Percentiles rank a stretch among this genome's conserved stretches.
Conservation (phyloP, 2,113 vertebrate genomes). For the Sorex fumeus region DNA sequence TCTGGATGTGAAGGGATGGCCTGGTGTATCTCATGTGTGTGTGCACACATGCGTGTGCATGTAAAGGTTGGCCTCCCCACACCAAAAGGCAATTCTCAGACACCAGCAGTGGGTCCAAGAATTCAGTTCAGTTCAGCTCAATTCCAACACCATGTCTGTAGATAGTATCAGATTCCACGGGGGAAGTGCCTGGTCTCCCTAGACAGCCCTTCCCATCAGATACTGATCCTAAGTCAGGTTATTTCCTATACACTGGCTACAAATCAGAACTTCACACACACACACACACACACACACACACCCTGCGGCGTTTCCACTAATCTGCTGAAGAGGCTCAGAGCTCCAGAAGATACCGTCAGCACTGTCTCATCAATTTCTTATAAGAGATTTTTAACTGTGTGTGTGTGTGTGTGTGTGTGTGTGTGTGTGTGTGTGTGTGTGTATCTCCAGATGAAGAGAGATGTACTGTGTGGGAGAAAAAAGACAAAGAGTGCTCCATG, state of each 20-base stretch:
- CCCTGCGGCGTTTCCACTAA: not conserved
- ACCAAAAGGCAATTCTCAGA: too few relatives aligned
- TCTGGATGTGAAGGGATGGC: not conserved
- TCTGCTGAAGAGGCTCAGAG: not conserved
- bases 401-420: too few relatives aligned
- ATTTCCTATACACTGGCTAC: not conserved
- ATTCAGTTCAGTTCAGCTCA: too few relatives aligned
- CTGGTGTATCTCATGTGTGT: not conserved
- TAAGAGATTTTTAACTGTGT: not conserved
- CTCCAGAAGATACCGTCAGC: not conserved
- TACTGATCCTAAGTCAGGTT: not conserved
- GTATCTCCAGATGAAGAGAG: not conserved
- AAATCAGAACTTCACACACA: too few relatives aligned
- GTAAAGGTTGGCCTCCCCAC: not conserved
- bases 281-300: too few relatives aligned
- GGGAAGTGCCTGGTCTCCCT: not conserved
- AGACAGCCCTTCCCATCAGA: not conserved
- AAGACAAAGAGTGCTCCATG: not conserved
- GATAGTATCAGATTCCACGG: not conserved
- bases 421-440: too few relatives aligned
- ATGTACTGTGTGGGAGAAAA: not conserved
- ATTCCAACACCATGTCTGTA: not conserved
- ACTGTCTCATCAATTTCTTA: not conserved
- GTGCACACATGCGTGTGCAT: not conserved
- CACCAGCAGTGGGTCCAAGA: too few relatives aligned